Evolutionary conservation across 2,113 vertebrate genomes (phyloP), one percentile per base, ranked within the genome.

Genomic region (Ceratotherium simum): DNA sequence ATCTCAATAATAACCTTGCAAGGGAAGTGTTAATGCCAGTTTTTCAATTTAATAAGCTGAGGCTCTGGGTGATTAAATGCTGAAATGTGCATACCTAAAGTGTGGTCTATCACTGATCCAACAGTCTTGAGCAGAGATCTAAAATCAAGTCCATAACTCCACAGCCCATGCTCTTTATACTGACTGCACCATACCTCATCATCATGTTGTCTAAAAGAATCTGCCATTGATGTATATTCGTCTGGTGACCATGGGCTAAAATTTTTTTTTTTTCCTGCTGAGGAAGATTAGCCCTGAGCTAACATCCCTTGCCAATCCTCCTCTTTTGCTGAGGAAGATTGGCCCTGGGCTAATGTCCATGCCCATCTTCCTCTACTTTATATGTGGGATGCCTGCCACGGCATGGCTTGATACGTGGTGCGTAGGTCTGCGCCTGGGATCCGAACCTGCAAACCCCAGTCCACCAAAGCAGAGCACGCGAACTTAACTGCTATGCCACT

Each of bases 11-110:
- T 89, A 58, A 58, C 65, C 33, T 87, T 62, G 21, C 62, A 79
- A 56, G 29, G 67, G 14, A 83, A 65, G 16, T 64, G 17, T 69
- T 93, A 73, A 65, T 92, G 56, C 83, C 39, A 29, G 3, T 58
- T 84, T 94, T 84, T 90, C 54, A 67, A 33, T 79, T 70, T 80
- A 85, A 42, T 78, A 39, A 87, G 75, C 42, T 36, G 80, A 89
- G 51, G 39, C 33, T 31, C 23, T 80, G 6, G 17, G 67, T 90
- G 8, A 79, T 82, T 73, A 73, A 36, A 69, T 72, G 42, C 31
- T 69, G 25, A 87, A 73, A 27, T 54, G 2, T 88, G 25, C 33
- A 6, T 72, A 36, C 13, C 79, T 90, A 20, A 39, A 64, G 64
- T 62, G 6, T 56, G 31, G 12, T 39, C 48, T 75, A 8, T 39